Percentiles rank a stretch among this genome's conserved stretches.
Conservation (phyloP, 2,113 vertebrate genomes). For the Rhinopomastus cyanomelas region DNA sequence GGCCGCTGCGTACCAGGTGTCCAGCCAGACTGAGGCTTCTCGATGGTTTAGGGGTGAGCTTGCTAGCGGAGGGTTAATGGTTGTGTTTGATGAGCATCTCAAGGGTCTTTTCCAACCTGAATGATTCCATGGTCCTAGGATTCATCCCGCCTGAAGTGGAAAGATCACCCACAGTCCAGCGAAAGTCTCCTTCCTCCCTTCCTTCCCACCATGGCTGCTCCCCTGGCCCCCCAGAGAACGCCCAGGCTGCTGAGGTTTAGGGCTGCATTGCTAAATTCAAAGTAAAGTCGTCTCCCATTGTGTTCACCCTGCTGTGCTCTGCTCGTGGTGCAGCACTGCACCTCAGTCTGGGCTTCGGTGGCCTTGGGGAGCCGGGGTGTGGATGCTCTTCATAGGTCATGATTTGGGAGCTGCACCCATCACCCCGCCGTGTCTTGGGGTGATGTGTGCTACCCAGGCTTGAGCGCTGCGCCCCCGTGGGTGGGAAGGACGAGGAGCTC, state of each 20-base stretch:
- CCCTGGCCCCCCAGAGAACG: fast-evolving
- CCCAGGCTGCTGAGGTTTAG: fast-evolving
- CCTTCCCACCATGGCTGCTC: fast-evolving
- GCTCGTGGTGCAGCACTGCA: fast-evolving
- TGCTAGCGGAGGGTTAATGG: too few species aligned
- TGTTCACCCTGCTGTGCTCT: neutral
- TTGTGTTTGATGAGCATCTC: too few species aligned
- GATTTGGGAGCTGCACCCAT: fast-evolving
- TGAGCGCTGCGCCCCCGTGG: fast-evolving
- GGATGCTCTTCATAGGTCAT: fast-evolving
- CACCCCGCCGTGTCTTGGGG: fast-evolving
- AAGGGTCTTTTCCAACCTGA: too few species aligned
- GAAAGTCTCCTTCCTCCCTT: neutral
- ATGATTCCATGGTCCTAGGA: too few species aligned
- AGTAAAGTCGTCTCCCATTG: fast-evolving
- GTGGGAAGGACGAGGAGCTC: neutral
- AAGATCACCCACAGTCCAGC: neutral
- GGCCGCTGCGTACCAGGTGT: fast-evolving
- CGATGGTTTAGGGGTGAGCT: too few species aligned
- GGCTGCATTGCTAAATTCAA: neutral
- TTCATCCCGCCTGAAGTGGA: neutral
- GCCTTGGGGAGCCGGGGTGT: fast-evolving
- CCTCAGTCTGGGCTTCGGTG: neutral
- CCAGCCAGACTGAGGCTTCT: fast-evolving
- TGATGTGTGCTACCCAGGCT: fast-evolving